Evolutionary conservation across 2,888 invertebrate species (phyloP).

Genomic region (Schrankia costaestrigalis): DNA sequence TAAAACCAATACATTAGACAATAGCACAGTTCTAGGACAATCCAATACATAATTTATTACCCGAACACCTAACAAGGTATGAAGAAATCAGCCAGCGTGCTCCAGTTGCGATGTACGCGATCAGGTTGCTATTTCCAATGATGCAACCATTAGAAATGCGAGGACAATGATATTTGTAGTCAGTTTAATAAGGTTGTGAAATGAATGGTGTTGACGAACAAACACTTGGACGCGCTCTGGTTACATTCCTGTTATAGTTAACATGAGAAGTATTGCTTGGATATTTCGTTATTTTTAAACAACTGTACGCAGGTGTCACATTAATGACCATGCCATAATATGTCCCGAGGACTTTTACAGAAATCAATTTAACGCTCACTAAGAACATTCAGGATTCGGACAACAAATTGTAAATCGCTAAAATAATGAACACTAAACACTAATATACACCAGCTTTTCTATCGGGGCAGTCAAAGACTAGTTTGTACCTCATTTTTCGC

Average conservation of each 20-base stretch:
- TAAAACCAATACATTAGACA: too few relatives aligned
- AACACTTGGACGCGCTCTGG: conserved; percentile 36
- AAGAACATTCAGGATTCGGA: too few relatives aligned
- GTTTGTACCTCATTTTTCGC: too few relatives aligned
- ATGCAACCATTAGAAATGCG: conserved; percentile 28
- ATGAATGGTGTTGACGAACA: conserved; percentile 47
- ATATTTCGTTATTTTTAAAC: too few relatives aligned
- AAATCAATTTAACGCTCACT: too few relatives aligned
- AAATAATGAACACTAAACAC: too few relatives aligned
- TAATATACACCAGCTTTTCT: too few relatives aligned
- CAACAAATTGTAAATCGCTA: too few relatives aligned
- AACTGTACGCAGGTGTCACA: too few relatives aligned
- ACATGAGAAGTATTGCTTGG: conserved; percentile 17
- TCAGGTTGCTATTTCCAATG: conserved; percentile 22
- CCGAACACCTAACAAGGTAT: conserved; percentile 14
- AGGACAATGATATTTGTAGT: conserved; percentile 24
- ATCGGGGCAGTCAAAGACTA: too few relatives aligned
- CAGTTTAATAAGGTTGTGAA: conserved; percentile 26
- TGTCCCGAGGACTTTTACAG: too few relatives aligned
- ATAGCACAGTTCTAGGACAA: conserved; percentile 4
- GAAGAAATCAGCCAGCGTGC: conserved; percentile 23
- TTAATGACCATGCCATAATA: too few relatives aligned
- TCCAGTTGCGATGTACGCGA: conserved; percentile 17
- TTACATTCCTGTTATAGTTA: conserved; percentile 36
- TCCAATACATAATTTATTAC: conserved; percentile 14